Evolutionary conservation across 2,888 invertebrate species (phyloP).

Genomic region (Drosophila falleni): DNA sequence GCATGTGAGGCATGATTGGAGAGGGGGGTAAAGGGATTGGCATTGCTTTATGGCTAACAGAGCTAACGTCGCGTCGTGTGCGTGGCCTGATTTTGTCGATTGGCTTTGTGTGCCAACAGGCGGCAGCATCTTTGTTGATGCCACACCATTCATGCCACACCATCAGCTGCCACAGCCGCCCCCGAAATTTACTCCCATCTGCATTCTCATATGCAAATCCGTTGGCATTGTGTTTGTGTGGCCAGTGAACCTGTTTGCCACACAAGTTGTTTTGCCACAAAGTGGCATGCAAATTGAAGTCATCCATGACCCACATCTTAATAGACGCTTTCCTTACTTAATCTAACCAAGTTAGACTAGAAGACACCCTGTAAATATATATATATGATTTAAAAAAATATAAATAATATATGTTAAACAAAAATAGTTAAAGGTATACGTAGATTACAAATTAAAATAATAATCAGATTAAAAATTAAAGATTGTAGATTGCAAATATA

Average conservation of each 20-base stretch:
- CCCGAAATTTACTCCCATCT: not conserved
- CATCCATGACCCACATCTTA: constrained; percentile 43
- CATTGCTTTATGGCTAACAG: constrained; percentile 29
- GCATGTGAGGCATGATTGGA: not conserved
- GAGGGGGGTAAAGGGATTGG: not conserved
- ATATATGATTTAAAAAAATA: too few species aligned
- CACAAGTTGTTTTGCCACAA: constrained; percentile 6
- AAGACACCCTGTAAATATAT: constrained; percentile 6
- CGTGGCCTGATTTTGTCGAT: constrained; percentile 79
- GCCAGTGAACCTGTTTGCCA: constrained; percentile 18
- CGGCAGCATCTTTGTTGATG: constrained; percentile 57
- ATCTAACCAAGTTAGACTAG: not conserved
- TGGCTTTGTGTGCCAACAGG: constrained; percentile 77
- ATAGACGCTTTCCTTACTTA: not conserved
- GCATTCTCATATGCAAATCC: constrained; percentile 43
- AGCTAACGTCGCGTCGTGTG: constrained; percentile 55
- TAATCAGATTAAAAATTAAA: not conserved
- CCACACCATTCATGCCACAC: constrained; percentile 14
- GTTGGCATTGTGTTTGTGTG: constrained; percentile 21
- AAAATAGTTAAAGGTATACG: too few species aligned
- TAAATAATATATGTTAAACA: not conserved
- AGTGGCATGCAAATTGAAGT: constrained; percentile 17
- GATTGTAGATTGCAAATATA: not conserved
- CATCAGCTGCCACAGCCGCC: constrained; percentile 12
- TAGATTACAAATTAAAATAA: not conserved